A percentile compares a stretch with the other conserved stretches of the same genome.
These are phyloP conservation scores for Gastrophysa polygoni DNA, from an alignment of 2,888 invertebrate species.

Conservation along the genomic window DNA sequence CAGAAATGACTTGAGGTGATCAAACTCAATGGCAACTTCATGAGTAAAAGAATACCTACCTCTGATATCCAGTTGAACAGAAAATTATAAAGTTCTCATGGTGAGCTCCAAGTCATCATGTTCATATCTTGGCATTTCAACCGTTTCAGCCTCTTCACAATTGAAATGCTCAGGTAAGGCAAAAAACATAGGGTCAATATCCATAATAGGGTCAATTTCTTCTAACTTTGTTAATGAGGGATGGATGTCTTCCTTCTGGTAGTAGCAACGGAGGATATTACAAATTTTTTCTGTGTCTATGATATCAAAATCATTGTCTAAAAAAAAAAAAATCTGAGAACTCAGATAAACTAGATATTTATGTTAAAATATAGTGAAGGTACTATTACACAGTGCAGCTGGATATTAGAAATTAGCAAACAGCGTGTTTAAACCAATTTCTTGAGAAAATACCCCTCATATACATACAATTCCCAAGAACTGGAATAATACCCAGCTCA, in stretches of 20 bases:
- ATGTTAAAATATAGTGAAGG: too few relatives aligned
- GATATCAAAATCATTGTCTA: conserved; percentile 15
- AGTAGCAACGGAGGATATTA: conserved; percentile 22
- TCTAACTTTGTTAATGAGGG: conserved; percentile 25
- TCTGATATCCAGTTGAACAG: background rate
- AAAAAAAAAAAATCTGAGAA: conserved; percentile 10
- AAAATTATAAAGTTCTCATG: background rate
- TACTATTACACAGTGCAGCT: too few relatives aligned
- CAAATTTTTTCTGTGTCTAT: conserved; percentile 15
- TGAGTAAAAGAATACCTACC: background rate
- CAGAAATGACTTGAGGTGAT: too few relatives aligned
- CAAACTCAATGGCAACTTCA: background rate
- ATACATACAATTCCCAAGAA: too few relatives aligned
- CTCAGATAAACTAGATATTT: too few relatives aligned
- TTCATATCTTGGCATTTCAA: background rate
- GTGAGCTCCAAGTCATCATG: background rate
- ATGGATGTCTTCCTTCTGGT: conserved; percentile 22
- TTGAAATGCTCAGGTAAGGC: conserved; percentile 2
- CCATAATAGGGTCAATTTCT: background rate
- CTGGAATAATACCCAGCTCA: too few relatives aligned
- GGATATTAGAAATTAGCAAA: too few relatives aligned
- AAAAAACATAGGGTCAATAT: conserved; percentile 23
- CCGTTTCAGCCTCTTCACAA: background rate
- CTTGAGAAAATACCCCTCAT: too few relatives aligned
- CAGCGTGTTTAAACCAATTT: too few relatives aligned